phyloP scores from a whole-genome alignment of 2,888 invertebrate species.

The Pollenia amentaria region DNA sequence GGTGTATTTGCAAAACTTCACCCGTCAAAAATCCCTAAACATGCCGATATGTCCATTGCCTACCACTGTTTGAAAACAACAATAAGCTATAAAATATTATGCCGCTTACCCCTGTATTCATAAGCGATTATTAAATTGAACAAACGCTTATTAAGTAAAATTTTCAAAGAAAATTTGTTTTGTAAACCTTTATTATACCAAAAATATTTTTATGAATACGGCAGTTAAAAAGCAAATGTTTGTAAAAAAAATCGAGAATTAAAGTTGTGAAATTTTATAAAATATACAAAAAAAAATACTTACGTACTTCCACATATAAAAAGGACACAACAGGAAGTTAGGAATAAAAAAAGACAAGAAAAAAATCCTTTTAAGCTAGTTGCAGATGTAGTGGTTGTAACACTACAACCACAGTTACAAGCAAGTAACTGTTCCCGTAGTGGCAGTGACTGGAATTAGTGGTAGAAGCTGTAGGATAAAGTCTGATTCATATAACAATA shows the following conservation, averaged over 20 bases:
- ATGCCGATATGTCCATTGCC: too few species aligned
- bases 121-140: too few species aligned
- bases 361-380: conserved; percentile 6
- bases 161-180: too few species aligned
- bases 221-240: too few species aligned
- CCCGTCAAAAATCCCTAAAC: too few species aligned
- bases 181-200: too few species aligned
- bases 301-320: background rate
- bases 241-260: background rate
- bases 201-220: too few species aligned
- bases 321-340: conserved; percentile 16
- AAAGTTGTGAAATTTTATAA: conserved; percentile 19
- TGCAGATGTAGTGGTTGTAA: background rate
- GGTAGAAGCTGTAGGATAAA: background rate
- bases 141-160: too few species aligned
- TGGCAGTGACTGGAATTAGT: conserved; percentile 22
- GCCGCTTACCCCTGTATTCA: too few species aligned
- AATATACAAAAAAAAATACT: conserved; percentile 2
- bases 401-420: background rate
- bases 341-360: conserved; percentile 6
- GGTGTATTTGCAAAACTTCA: too few species aligned
- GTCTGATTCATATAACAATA: conserved; percentile 4
- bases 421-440: conserved; percentile 17
- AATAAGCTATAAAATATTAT: too few species aligned
- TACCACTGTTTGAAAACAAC: too few species aligned